These are phyloP conservation scores for Dasysyrphus tricinctus DNA, from an alignment of 2,888 invertebrate genomes.

Conservation along the genomic window DNA sequence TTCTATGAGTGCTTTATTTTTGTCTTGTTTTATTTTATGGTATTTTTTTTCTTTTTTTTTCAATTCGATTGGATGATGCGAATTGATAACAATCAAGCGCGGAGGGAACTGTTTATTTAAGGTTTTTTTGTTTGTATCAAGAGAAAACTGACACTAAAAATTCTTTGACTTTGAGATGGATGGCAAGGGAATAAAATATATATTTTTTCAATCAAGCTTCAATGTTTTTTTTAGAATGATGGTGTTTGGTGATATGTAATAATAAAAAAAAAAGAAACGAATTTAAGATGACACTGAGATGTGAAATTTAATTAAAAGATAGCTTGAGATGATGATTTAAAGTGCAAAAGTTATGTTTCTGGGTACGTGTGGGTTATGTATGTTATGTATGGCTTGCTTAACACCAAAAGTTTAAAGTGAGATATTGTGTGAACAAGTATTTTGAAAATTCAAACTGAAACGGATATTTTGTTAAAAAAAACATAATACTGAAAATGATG, in stretches of 20 bases:
- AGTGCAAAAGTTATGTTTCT: background rate
- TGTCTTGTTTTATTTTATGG: background rate
- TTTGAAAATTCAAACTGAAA: background rate
- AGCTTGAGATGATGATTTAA: background rate
- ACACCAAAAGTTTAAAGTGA: background rate
- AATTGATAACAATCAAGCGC: constrained; percentile 57
- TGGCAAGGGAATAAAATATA: background rate
- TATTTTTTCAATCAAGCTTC: constrained; percentile 5
- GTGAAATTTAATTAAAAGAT: constrained; percentile 18
- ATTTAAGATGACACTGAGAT: background rate
- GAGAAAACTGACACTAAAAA: constrained; percentile 34
- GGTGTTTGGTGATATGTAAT: background rate
- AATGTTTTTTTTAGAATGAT: background rate
- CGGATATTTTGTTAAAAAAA: background rate
- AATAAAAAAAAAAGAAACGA: background rate
- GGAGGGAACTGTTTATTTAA: constrained; percentile 19
- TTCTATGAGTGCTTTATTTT: constrained; percentile 47
- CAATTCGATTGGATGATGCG: constrained; percentile 53
- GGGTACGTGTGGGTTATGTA: too few relatives aligned
- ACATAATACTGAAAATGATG: background rate
- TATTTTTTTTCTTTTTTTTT: constrained; percentile 29
- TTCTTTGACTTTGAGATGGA: constrained; percentile 8
- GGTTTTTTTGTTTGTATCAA: background rate
- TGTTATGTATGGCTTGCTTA: too few relatives aligned
- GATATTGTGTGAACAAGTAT: background rate